These are phyloP conservation scores for Chironomus striatipennis DNA, from an alignment of 1,140 invertebrate genomes.

Conservation along the genomic window DNA sequence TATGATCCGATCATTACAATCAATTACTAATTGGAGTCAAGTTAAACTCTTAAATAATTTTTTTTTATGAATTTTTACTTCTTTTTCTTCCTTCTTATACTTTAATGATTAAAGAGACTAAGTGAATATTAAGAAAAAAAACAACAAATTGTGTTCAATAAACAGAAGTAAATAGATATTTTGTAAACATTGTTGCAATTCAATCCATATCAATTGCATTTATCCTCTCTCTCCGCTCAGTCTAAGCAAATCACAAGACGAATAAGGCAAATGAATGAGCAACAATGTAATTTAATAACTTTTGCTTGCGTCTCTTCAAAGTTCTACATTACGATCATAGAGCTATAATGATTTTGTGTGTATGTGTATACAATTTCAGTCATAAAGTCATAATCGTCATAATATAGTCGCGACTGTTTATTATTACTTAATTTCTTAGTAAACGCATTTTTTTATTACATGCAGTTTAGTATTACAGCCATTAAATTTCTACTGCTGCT, in stretches of 20 bases:
- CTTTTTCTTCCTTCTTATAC: no score
- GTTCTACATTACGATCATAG: not conserved
- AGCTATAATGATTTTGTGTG: not conserved
- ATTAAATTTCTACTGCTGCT: slow-evolving; percentile 12
- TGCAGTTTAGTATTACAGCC: slow-evolving; percentile 12
- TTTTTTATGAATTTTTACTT: no score
- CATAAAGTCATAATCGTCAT: slow-evolving; percentile 9
- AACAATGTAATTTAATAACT: slow-evolving; percentile 15
- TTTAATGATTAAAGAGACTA: no score
- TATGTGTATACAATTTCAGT: slow-evolving; percentile 8
- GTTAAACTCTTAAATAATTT: no score
- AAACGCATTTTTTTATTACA: slow-evolving; percentile 12
- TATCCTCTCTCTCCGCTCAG: no score
- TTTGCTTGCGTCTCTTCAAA: not conserved
- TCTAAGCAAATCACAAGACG: not conserved
- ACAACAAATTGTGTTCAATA: no score
- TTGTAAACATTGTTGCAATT: not conserved
- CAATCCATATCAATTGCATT: not conserved
- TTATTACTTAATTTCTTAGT: slow-evolving; percentile 10
- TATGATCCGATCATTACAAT: no score
- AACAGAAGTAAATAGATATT: not conserved
- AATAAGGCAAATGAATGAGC: not conserved
- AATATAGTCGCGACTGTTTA: slow-evolving; percentile 12
- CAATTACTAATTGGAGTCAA: no score
- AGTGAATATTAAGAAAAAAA: no score